These are phyloP conservation scores for Temnothorax curvispinosus DNA, from an alignment of 1,140 invertebrate genomes.

Conservation along the genomic window DNA sequence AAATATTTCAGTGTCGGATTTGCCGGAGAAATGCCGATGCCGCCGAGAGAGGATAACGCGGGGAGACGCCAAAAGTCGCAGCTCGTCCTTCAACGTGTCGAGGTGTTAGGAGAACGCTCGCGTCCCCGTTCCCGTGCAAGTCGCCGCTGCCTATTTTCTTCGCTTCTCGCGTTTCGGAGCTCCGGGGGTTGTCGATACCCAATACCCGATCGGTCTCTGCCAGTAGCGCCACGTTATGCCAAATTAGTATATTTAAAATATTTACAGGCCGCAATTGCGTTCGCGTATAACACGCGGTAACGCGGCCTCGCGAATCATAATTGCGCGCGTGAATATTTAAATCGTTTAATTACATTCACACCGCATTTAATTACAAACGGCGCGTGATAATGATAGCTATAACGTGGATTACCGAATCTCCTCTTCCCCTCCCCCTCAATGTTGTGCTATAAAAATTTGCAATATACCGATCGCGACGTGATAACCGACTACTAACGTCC, in stretches of 20 bases:
- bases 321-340: slow-evolving; percentile 55
- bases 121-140: not conserved
- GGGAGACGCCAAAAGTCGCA: slow-evolving; percentile 22
- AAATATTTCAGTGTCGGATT: slow-evolving; percentile 60
- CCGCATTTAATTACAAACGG: slow-evolving; percentile 47
- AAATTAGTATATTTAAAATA: slow-evolving; percentile 18
- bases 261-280: slow-evolving; percentile 18
- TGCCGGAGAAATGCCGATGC: slow-evolving; percentile 12
- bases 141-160: not conserved
- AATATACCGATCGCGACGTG: not conserved
- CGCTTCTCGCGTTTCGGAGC: not conserved
- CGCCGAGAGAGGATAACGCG: slow-evolving; percentile 1
- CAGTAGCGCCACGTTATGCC: too few species aligned
- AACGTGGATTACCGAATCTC: not conserved
- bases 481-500: slow-evolving; percentile 16
- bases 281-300: not conserved
- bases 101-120: not conserved
- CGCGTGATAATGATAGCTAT: slow-evolving; percentile 30
- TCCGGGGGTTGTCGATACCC: not conserved
- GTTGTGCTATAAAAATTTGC: slow-evolving; percentile 23
- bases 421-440: too few species aligned
- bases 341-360: slow-evolving; percentile 40
- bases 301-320: slow-evolving; percentile 11
- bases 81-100: slow-evolving; percentile 24
- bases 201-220: not conserved